phyloP scores from a whole-genome alignment of 2,888 invertebrate genomes.

The Lithodes maja region DNA sequence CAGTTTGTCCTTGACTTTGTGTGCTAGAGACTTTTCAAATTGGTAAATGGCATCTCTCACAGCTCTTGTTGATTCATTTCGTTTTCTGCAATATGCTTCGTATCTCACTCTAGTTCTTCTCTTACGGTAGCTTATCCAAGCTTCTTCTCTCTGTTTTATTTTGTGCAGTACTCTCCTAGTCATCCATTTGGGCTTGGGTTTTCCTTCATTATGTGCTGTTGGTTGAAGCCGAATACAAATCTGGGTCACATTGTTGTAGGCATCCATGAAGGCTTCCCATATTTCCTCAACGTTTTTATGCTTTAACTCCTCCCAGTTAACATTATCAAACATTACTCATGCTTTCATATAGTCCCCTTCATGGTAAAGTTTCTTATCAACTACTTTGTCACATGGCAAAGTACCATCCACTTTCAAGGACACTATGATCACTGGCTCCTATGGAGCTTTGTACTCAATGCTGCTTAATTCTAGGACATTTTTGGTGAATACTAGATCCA shows the following conservation, averaged over 20 bases:
- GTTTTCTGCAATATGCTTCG: constrained; percentile 10
- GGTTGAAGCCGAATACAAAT: not conserved
- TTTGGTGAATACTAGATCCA: constrained; percentile 35
- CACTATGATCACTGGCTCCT: constrained; percentile 28
- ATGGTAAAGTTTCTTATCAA: constrained; percentile 21
- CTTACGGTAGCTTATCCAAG: constrained; percentile 8
- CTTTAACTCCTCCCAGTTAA: constrained; percentile 18
- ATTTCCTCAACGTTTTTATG: not conserved
- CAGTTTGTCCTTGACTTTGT: constrained; percentile 9
- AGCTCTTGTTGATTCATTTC: not conserved
- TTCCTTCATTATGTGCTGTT: not conserved
- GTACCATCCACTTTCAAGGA: not conserved
- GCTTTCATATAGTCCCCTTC: not conserved
- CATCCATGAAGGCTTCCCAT: constrained; percentile 30
- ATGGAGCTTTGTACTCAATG: constrained; percentile 35
- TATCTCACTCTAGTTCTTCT: constrained; percentile 15
- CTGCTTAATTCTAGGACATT: constrained; percentile 13
- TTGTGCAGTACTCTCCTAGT: constrained; percentile 8
- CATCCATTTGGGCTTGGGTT: constrained; percentile 29
- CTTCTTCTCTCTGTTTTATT: constrained; percentile 31
- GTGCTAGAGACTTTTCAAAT: constrained; percentile 17
- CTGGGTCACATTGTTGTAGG: not conserved
- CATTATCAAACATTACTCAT: constrained; percentile 13
- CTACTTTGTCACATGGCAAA: not conserved
- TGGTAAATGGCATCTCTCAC: constrained; percentile 12